Evolutionary conservation across 2,113 vertebrate genomes (phyloP).

Genomic region (Takifugu flavidus): DNA sequence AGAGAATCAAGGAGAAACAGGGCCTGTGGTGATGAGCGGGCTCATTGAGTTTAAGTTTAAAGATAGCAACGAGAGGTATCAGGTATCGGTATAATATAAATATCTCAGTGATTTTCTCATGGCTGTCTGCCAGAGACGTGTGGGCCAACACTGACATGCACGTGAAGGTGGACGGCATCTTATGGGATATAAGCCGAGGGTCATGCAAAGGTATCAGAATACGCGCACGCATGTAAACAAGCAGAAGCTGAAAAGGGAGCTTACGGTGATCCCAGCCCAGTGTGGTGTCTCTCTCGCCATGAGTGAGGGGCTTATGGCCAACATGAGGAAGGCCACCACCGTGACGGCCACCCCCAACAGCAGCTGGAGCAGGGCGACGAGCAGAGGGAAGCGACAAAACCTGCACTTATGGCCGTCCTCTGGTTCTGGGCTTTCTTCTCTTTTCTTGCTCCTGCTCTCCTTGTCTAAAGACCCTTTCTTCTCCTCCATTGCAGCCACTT

Average conservation of each 20-base stretch:
- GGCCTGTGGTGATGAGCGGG: too few relatives aligned
- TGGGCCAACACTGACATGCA: constrained; percentile 32
- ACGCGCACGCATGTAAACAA: constrained; percentile 51
- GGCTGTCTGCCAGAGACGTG: constrained; percentile 4
- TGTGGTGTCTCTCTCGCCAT: constrained; percentile 92
- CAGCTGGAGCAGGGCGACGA: constrained; percentile 91
- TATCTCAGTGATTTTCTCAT: constrained; percentile 8
- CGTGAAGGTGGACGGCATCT: neutral
- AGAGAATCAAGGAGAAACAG: too few relatives aligned
- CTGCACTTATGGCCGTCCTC: constrained; percentile 81
- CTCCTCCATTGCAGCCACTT: constrained; percentile 54
- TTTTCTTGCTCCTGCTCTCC: constrained; percentile 55
- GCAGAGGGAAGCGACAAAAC: constrained; percentile 90
- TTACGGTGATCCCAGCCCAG: constrained; percentile 99
- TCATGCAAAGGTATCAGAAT: constrained; percentile 39
- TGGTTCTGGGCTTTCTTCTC: constrained; percentile 57
- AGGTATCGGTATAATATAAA: neutral
- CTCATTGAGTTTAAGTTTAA: too few relatives aligned
- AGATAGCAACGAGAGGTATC: too few relatives aligned
- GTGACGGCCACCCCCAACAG: constrained; percentile 82
- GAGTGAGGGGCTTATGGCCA: constrained; percentile 86
- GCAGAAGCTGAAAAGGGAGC: constrained; percentile 57
- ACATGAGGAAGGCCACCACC: constrained; percentile 90
- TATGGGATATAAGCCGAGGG: neutral
- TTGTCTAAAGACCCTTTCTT: constrained; percentile 58